Evolutionary conservation across 2,888 invertebrate species (phyloP).

Genomic region (Ethmia dodecea): DNA sequence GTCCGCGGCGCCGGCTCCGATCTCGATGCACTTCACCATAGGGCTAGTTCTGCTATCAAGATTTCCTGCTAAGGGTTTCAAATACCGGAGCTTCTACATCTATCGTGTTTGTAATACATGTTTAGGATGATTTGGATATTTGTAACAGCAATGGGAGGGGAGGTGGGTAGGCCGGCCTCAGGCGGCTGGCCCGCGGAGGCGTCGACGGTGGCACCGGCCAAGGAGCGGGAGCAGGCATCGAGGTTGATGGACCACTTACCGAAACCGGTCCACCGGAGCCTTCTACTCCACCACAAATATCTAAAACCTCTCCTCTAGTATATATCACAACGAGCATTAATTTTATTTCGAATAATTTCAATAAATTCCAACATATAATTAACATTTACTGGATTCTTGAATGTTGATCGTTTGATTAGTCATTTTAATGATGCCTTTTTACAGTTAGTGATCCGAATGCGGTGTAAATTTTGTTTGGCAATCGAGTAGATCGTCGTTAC

Average conservation of each 20-base stretch:
- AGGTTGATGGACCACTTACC: conserved; percentile 49
- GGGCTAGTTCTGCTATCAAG: conserved; percentile 51
- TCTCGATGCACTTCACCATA: conserved; percentile 72
- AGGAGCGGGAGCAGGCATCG: conserved; percentile 15
- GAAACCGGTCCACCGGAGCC: conserved; percentile 53
- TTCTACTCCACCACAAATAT: conserved; percentile 41
- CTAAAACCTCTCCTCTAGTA: conserved; percentile 42
- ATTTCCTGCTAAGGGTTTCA: too few relatives aligned
- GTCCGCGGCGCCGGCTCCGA: conserved; percentile 77
- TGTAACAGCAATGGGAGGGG: too few relatives aligned
- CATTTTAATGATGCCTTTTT: conserved; percentile 63
- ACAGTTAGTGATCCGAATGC: conserved; percentile 64
- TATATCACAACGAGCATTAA: conserved; percentile 52
- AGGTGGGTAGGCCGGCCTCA: background rate
- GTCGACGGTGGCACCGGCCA: background rate
- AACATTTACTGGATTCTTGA: conserved; percentile 65
- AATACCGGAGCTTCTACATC: too few relatives aligned
- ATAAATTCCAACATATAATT: conserved; percentile 64
- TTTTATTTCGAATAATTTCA: conserved; percentile 60
- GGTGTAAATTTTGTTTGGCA: conserved; percentile 57
- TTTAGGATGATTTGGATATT: too few relatives aligned
- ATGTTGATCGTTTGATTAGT: conserved; percentile 67
- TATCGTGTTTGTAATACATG: too few relatives aligned
- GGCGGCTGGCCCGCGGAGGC: conserved; percentile 1
- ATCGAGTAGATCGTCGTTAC: conserved; percentile 42